A percentile compares a stretch with the other conserved stretches of the same genome.
These are phyloP conservation scores for Diadumene lineata DNA, from an alignment of 92 coral and sea anemone genomes.

Conservation along the genomic window DNA sequence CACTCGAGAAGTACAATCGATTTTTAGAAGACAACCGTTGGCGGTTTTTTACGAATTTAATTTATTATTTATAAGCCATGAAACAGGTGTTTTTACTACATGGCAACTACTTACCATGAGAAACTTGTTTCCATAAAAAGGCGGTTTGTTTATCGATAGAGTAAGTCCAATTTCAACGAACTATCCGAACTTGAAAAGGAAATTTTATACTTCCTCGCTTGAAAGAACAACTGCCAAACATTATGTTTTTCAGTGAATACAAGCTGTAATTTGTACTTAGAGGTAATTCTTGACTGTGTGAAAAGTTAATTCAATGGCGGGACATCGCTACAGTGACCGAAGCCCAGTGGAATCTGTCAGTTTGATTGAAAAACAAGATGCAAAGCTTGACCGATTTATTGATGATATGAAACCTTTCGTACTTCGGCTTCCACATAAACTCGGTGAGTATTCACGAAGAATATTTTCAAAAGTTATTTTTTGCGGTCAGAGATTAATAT, in stretches of 20 bases:
- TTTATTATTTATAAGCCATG: constrained; percentile 58
- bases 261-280: neutral
- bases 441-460: constrained; percentile 79
- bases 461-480: too few relatives aligned
- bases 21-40: constrained; percentile 63
- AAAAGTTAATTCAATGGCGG: constrained; percentile 49
- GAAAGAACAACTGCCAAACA: constrained; percentile 7
- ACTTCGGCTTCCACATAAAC: constrained; percentile 82
- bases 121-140: constrained; percentile 19
- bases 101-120: constrained; percentile 17
- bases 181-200: constrained; percentile 3
- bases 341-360: constrained; percentile 53
- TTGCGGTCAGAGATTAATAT: neutral
- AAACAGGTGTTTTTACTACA: constrained; percentile 53
- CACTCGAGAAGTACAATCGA: constrained; percentile 15
- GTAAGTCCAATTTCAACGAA: neutral
- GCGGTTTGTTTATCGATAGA: constrained; percentile 17
- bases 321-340: constrained; percentile 66
- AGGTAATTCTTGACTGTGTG: neutral
- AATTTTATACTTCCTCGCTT: too few relatives aligned
- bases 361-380: constrained; percentile 85
- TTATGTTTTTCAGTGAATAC: neutral
- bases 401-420: constrained; percentile 95
- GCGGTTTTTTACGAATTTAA: constrained; percentile 80
- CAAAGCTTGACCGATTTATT: constrained; percentile 76